phyloP scores from a whole-genome alignment of 2,888 invertebrate species.

The Zootermopsis nevadensis region DNA sequence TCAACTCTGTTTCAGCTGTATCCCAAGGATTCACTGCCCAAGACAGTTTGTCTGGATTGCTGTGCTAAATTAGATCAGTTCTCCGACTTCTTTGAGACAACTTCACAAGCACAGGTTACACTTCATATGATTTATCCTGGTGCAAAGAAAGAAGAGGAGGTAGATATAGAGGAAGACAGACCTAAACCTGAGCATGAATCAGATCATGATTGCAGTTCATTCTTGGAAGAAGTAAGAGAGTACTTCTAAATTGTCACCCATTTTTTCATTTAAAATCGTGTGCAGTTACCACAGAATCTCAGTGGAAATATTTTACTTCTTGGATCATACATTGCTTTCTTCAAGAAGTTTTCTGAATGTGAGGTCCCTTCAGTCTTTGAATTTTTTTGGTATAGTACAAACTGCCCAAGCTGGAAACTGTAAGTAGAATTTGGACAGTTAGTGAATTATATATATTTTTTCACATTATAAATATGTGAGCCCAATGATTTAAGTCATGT shows the following conservation, averaged over 20 bases:
- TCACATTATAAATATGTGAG: too few species aligned
- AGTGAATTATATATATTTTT: too few species aligned
- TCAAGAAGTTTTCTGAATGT: too few species aligned
- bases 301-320: too few species aligned
- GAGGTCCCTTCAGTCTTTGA: too few species aligned
- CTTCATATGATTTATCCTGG: conserved; percentile 56
- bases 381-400: too few species aligned
- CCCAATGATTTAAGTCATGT: too few species aligned
- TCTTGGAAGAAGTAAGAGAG: conserved; percentile 52
- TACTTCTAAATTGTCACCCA: neutral
- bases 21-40: conserved; percentile 61
- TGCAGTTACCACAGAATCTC: too few species aligned
- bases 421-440: too few species aligned
- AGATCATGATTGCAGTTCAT: conserved; percentile 47
- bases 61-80: conserved; percentile 61
- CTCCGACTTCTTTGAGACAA: conserved; percentile 62
- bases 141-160: conserved; percentile 55
- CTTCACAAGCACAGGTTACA: conserved; percentile 62
- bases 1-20: conserved; percentile 57
- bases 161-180: neutral
- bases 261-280: neutral
- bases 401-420: too few species aligned
- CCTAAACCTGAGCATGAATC: conserved; percentile 25
- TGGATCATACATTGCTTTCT: too few species aligned
- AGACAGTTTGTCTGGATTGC: conserved; percentile 62